phyloP scores from a whole-genome alignment of 1,140 invertebrate species.

The Magallana angulata region DNA sequence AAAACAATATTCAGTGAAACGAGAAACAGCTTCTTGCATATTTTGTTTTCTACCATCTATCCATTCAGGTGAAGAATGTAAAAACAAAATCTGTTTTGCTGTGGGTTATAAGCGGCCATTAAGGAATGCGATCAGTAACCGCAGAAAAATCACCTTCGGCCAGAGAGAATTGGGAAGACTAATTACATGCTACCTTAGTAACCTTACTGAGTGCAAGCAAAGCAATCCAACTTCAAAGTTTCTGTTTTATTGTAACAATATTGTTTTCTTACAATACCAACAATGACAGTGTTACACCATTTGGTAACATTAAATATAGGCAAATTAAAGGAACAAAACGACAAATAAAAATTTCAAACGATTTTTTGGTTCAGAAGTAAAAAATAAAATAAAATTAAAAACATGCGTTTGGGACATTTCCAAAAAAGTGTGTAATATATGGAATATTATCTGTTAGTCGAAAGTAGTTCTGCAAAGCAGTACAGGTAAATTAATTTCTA shows the following conservation, averaged over 20 bases:
- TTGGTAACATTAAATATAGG: constrained; percentile 6
- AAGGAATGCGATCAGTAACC: neutral
- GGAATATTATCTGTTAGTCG: too few species aligned
- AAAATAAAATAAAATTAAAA: too few species aligned
- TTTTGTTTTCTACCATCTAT: too few species aligned
- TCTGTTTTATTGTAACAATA: constrained; percentile 27
- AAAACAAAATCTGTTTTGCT: neutral
- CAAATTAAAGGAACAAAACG: neutral
- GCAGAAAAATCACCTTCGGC: neutral
- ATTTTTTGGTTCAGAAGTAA: too few species aligned
- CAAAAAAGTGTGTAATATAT: too few species aligned
- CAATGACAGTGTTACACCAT: constrained; percentile 5
- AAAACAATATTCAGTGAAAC: too few species aligned
- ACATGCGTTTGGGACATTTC: neutral
- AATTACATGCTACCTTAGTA: neutral
- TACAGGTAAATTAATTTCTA: too few species aligned
- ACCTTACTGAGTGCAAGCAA: neutral
- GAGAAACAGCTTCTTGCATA: too few species aligned
- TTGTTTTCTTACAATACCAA: constrained; percentile 29
- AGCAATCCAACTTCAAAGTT: neutral
- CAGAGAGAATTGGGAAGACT: neutral
- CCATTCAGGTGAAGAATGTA: neutral
- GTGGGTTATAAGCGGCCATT: neutral
- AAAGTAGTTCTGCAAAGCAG: too few species aligned
- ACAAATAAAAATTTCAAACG: too few species aligned